Conservation (phyloP, 1,140 invertebrate genomes). For the Venturia canescens region DNA sequence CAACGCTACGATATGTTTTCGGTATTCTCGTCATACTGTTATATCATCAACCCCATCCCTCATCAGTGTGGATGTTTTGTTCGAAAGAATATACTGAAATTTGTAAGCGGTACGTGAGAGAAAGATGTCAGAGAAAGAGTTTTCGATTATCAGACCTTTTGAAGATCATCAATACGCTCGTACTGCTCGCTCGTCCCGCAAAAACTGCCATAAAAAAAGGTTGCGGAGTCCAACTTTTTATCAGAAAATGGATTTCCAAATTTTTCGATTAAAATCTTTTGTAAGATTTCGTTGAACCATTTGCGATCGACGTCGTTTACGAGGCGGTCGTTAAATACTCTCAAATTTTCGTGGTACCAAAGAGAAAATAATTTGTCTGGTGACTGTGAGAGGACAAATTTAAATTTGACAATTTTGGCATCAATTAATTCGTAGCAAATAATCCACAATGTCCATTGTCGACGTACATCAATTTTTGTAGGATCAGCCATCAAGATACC, state of each 20-base stretch:
- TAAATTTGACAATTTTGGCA: no score
- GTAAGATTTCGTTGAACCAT: constrained; percentile 80
- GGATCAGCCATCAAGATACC: constrained; percentile 83
- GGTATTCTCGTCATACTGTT: no score
- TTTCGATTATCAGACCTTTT: constrained; percentile 49
- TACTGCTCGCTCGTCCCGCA: constrained; percentile 53
- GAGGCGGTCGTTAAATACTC: constrained; percentile 84
- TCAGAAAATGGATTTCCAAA: constrained; percentile 78
- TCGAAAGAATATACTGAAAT: no score
- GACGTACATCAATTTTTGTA: constrained; percentile 72
- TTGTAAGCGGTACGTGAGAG: not conserved
- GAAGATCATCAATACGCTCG: constrained; percentile 54
- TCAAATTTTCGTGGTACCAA: constrained; percentile 84
- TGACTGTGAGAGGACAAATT: constrained; percentile 31
- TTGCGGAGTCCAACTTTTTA: constrained; percentile 73
- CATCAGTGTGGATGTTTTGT: no score
- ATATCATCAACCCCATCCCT: no score
- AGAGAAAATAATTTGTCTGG: constrained; percentile 70
- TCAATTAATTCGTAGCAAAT: no score
- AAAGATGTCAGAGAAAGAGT: constrained; percentile 14
- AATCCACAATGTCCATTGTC: not conserved
- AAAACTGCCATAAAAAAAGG: constrained; percentile 62
- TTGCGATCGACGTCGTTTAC: constrained; percentile 80
- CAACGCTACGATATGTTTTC: no score
- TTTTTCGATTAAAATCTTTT: constrained; percentile 76